Conservation (phyloP, 2,113 vertebrate genomes). For the Talpa occidentalis region DNA sequence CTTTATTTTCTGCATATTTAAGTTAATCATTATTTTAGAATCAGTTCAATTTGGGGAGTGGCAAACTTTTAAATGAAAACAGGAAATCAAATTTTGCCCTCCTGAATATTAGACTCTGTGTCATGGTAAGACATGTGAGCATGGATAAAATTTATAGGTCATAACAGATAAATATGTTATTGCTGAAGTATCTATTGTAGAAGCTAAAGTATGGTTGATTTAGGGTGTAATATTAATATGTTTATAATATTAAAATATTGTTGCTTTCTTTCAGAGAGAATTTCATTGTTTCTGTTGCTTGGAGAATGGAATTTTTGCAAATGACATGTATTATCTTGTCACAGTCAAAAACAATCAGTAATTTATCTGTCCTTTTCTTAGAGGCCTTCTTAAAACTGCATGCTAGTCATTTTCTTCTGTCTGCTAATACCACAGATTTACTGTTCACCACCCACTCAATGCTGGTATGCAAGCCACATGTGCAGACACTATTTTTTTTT, state of each 20-base stretch:
- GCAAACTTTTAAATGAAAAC: conserved; percentile 12
- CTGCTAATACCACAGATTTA: not conserved
- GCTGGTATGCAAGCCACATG: conserved; percentile 1
- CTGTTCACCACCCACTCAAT: not conserved
- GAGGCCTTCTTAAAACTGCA: not conserved
- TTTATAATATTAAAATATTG: not conserved
- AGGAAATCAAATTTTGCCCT: not conserved
- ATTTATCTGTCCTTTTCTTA: not conserved
- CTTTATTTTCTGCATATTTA: not conserved
- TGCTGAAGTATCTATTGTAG: not conserved
- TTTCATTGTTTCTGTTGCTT: not conserved
- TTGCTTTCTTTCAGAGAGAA: not conserved
- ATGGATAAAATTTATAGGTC: not conserved
- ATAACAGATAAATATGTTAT: not conserved
- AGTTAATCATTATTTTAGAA: not conserved
- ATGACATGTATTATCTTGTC: not conserved
- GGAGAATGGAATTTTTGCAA: not conserved
- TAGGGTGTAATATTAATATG: not conserved
- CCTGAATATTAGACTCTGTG: not conserved
- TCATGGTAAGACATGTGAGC: not conserved
- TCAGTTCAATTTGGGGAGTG: not conserved
- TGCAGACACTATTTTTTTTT: not conserved
- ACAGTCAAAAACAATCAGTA: not conserved
- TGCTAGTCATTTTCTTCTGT: not conserved
- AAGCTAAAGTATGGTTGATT: not conserved